Evolutionary conservation across 2,113 vertebrate genomes (phyloP).

Genomic region (Heterochromis multidens): DNA sequence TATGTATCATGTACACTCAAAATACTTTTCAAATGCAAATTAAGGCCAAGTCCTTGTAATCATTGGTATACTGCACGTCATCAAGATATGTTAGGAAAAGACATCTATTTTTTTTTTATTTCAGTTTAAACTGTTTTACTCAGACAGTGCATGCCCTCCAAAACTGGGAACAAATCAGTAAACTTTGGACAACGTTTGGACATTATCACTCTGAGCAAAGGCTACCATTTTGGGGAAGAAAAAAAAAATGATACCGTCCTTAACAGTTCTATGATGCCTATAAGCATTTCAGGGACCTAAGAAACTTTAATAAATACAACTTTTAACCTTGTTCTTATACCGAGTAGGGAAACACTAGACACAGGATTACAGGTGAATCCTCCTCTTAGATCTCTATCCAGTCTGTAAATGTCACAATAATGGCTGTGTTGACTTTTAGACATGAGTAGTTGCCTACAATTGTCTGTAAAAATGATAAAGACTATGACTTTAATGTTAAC

Average conservation of each 20-base stretch:
- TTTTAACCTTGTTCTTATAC: conserved; percentile 14
- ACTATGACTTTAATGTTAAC: conserved; percentile 24
- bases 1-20: not conserved
- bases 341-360: conserved; percentile 3
- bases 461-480: not conserved
- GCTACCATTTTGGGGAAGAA: conserved; percentile 13
- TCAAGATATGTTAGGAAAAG: conserved; percentile 13
- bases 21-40: conserved; percentile 40
- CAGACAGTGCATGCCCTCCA: conserved; percentile 7
- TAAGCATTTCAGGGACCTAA: conserved; percentile 17
- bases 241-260: conserved; percentile 1
- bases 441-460: not conserved
- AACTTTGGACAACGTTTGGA: no score
- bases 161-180: conserved; percentile 29
- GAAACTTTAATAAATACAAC: conserved; percentile 59
- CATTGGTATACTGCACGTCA: conserved; percentile 48
- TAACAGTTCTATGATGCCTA: conserved; percentile 19
- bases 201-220: conserved; percentile 6
- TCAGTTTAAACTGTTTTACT: not conserved
- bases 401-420: conserved; percentile 30
- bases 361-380: conserved; percentile 11
- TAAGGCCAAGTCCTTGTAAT: conserved; percentile 57
- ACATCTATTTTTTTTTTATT: not conserved
- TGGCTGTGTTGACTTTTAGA: conserved; percentile 10
- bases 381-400: conserved; percentile 2